These are phyloP conservation scores for Antedon mediterranea DNA, from an alignment of 53 echinoderm and acorn worm genomes.

Conservation along the genomic window DNA sequence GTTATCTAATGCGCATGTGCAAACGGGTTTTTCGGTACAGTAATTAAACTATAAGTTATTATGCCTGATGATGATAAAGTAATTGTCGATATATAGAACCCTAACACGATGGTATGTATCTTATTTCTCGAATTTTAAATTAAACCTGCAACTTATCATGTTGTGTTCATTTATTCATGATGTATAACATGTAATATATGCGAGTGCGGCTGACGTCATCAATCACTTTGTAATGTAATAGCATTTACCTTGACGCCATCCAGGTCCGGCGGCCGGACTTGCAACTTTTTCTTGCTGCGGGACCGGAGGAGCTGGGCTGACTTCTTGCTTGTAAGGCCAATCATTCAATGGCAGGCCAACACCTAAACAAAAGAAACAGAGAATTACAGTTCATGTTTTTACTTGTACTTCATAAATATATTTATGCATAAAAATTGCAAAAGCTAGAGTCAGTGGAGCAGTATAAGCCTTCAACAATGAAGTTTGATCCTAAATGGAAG, in stretches of 20 bases:
- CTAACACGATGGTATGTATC: too few relatives aligned
- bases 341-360: not conserved
- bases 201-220: not conserved
- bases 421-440: too few relatives aligned
- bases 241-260: not conserved
- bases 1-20: not conserved
- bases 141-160: too few relatives aligned
- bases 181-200: not conserved
- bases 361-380: not conserved
- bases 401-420: too few relatives aligned
- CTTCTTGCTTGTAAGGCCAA: not conserved
- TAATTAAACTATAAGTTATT: not conserved
- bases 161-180: not conserved
- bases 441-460: too few relatives aligned
- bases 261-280: not conserved
- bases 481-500: too few relatives aligned
- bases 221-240: not conserved
- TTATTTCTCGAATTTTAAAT: too few relatives aligned
- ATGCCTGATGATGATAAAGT: too few relatives aligned
- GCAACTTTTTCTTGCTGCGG: not conserved
- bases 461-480: too few relatives aligned
- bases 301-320: not conserved
- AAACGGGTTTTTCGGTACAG: not conserved
- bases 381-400: too few relatives aligned
- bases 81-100: too few relatives aligned